A percentile compares a stretch with the other conserved stretches of the same genome.
These are phyloP conservation scores for Gorsachius goisagi DNA, from an alignment of 2,113 vertebrate species.

Conservation along the genomic window DNA sequence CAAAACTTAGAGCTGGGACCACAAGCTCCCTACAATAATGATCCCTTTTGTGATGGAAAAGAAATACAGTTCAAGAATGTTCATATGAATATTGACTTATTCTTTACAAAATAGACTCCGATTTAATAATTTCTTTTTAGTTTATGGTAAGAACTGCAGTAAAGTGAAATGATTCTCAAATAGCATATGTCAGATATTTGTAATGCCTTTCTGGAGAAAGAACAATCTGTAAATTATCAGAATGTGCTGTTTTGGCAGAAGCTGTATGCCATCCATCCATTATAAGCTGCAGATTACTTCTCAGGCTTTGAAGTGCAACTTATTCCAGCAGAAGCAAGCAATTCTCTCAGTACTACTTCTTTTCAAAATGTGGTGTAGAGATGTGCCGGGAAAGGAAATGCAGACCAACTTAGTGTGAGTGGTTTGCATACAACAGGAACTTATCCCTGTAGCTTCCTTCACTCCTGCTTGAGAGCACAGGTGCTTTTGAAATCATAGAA, in stretches of 20 bases:
- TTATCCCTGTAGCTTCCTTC: not conserved
- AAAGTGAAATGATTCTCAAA: not conserved
- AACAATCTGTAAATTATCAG: not conserved
- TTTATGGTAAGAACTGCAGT: not conserved
- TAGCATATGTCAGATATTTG: not conserved
- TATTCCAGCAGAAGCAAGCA: not conserved
- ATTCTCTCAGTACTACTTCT: not conserved
- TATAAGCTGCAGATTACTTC: not conserved
- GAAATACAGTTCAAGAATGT: not conserved
- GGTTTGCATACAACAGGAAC: not conserved
- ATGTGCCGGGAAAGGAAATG: not conserved
- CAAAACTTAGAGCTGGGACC: not conserved
- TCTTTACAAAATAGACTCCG: not conserved
- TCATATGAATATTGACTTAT: not conserved
- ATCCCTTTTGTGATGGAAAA: not conserved
- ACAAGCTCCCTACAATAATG: not conserved
- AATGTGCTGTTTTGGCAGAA: not conserved
- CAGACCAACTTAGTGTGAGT: not conserved
- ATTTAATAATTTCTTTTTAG: not conserved
- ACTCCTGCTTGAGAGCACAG: not conserved
- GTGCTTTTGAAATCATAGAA: not conserved
- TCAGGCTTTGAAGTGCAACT: not conserved
- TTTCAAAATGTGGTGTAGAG: not conserved
- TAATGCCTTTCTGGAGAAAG: not conserved
- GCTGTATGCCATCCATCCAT: rapidly evolving